Conservation (phyloP, 2,113 vertebrate species). For the Psittacula cyanocephala region DNA sequence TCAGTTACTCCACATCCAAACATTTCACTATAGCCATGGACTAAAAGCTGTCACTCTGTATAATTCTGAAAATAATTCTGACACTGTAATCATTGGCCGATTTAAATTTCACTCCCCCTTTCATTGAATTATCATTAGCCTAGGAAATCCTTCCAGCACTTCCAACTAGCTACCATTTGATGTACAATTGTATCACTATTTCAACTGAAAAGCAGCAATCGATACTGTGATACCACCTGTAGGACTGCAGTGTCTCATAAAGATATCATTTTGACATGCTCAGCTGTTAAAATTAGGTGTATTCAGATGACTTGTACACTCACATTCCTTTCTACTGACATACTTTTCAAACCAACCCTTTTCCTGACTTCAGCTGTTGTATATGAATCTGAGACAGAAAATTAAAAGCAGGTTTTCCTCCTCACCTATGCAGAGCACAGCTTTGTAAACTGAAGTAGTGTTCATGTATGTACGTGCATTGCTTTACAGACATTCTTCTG, state of each 20-base stretch:
- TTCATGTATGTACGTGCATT: background rate
- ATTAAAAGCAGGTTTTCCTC: background rate
- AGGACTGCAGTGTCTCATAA: background rate
- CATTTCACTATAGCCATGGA: background rate
- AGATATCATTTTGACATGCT: background rate
- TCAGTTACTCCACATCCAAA: background rate
- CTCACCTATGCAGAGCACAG: background rate
- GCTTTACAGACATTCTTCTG: background rate
- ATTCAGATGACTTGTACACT: background rate
- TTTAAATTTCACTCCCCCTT: background rate
- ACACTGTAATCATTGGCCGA: background rate
- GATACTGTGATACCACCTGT: background rate
- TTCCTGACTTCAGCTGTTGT: background rate
- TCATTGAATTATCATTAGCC: background rate
- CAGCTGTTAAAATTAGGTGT: background rate
- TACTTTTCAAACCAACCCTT: background rate
- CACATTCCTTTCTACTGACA: background rate
- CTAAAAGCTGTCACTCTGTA: background rate
- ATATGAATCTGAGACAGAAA: background rate
- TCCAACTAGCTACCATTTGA: background rate
- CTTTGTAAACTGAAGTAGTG: background rate
- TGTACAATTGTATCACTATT: background rate
- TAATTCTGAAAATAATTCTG: background rate
- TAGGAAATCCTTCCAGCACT: background rate
- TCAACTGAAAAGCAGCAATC: background rate